A percentile compares a stretch with the other conserved stretches of the same genome.
phyloP scores from a whole-genome alignment of 2,113 vertebrate genomes.

The Dascyllus trimaculatus region DNA sequence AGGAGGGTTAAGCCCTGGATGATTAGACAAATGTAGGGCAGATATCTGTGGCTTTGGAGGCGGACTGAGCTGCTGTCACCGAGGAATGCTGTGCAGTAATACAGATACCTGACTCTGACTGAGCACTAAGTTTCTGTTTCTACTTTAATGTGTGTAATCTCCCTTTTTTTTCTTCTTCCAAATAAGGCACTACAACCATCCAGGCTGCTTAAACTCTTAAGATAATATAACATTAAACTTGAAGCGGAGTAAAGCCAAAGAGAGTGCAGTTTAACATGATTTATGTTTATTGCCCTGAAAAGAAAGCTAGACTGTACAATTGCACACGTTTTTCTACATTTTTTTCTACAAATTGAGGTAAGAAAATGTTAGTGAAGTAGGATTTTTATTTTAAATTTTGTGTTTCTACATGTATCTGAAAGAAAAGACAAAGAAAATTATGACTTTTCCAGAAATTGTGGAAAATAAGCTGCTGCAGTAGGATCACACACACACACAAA shows the following conservation, averaged over 20 bases:
- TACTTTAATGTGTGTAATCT: background rate
- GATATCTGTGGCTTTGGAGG: conserved; percentile 57
- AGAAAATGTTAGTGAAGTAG: no score
- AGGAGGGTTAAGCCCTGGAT: conserved; percentile 70
- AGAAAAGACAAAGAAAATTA: no score
- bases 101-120: conserved; percentile 39
- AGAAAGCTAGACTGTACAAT: background rate
- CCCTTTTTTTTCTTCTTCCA: background rate
- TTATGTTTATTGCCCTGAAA: background rate
- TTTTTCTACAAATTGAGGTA: no score
- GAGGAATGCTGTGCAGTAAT: conserved; percentile 48
- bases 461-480: no score
- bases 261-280: background rate
- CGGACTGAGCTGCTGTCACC: conserved; percentile 55
- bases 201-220: background rate
- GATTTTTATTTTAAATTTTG: no score
- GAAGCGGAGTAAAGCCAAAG: background rate
- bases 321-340: background rate
- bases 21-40: conserved; percentile 76
- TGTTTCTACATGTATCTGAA: no score
- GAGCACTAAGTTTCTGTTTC: background rate
- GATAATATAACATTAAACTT: background rate
- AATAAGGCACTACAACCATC: background rate
- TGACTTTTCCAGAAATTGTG: no score
- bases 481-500: no score